Evolutionary conservation across 2,797 vertebrate genomes (phyloP).

Genomic region (Pantherophis vulpinus): DNA sequence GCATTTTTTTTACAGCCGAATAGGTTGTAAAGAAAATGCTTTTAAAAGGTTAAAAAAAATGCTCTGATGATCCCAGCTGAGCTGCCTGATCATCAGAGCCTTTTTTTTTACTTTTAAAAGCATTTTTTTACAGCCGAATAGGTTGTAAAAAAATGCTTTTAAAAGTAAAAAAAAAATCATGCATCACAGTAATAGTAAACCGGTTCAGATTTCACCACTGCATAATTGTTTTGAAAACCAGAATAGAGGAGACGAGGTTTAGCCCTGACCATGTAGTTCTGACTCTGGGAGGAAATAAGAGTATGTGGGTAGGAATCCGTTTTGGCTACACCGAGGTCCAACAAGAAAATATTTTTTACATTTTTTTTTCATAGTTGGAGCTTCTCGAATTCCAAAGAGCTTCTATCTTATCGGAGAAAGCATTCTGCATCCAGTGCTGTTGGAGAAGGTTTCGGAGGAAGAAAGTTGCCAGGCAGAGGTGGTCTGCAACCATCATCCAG

Average conservation of each 20-base stretch:
- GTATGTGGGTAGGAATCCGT: not conserved
- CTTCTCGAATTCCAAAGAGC: conserved; percentile 81
- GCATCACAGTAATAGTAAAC: no score
- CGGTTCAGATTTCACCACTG: no score
- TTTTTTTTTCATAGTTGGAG: conserved; percentile 76
- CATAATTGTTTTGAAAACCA: not conserved
- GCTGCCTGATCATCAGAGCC: no score
- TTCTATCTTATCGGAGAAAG: conserved; percentile 74
- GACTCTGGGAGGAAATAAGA: not conserved
- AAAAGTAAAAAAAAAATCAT: no score
- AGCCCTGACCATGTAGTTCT: not conserved
- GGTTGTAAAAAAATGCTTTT: no score
- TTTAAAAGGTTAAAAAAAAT: no score
- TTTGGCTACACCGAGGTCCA: not conserved
- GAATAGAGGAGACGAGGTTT: not conserved
- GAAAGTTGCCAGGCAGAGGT: conserved; percentile 64
- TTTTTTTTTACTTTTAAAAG: no score
- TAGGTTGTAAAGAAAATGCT: no score
- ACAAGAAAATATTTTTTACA: not conserved
- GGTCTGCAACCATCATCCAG: conserved; percentile 83
- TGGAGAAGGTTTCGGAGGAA: conserved; percentile 79
- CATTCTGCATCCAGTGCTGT: conserved; percentile 85
- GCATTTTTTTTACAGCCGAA: no score
- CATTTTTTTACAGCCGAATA: no score
- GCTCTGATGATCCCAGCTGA: no score